Conservation (phyloP, 2,888 invertebrate genomes). For the Ellobium chinense region DNA sequence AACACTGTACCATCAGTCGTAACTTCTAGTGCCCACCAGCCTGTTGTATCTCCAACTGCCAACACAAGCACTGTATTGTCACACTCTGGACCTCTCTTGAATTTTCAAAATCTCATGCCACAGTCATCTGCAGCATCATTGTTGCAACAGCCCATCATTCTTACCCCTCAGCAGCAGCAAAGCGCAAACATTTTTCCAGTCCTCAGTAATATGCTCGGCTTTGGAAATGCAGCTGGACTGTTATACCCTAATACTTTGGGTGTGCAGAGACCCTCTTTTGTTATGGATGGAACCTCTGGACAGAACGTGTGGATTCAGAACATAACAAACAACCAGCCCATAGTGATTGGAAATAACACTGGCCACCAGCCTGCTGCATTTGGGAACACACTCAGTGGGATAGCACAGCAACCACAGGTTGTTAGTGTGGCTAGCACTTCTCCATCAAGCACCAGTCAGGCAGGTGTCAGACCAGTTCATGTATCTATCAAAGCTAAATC, state of each 20-base stretch:
- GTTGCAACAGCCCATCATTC: background rate
- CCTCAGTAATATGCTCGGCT: background rate
- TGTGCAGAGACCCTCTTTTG: background rate
- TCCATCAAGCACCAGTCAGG: no score
- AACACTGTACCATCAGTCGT: background rate
- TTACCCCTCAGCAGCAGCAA: background rate
- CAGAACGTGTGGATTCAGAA: slow-evolving; percentile 15
- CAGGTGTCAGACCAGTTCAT: no score
- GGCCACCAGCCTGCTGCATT: background rate
- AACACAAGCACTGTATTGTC: background rate
- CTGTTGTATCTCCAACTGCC: background rate
- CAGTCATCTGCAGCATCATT: background rate
- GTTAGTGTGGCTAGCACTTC: no score
- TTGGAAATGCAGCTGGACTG: background rate
- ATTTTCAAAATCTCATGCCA: background rate
- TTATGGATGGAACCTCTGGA: background rate
- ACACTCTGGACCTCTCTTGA: background rate
- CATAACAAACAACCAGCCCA: background rate
- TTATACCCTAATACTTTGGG: background rate
- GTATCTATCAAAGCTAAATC: no score
- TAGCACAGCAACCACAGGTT: no score
- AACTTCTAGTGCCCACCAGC: background rate
- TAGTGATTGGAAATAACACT: background rate
- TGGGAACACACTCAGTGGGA: no score
- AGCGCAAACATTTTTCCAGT: background rate